Evolutionary conservation across 2,797 vertebrate species (phyloP), one percentile per base, ranked within the genome.

Genomic region (Sebastes trivittatus): DNA sequence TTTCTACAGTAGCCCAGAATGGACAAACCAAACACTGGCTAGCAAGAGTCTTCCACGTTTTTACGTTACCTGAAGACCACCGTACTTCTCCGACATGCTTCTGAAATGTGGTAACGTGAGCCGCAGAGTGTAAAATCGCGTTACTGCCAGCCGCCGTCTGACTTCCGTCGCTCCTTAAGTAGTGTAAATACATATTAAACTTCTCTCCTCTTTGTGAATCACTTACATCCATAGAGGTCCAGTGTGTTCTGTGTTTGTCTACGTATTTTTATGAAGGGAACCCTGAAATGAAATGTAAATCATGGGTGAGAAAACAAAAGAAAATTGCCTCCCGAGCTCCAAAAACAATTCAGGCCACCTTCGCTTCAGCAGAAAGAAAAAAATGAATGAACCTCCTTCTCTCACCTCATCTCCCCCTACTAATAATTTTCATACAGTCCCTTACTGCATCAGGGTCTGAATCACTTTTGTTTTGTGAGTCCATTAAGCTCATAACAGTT

Each of bases 401-500:
- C 25, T 29, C 14, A 18, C 23, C 14, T 42, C 14, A 25, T 29
- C 18, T 20, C 8, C 23, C 16, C 64, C 11, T 18, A 20, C 1
- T 27, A 30, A 54, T 62, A 3, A 9, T 56, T 77, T 69, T 58
- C 11, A 55, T 6, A 56, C 81, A 23, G 20, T 66, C 64, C 42
- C 68, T 65, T 55, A 6, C 52, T 32, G 68, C 38, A 49, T 54
- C 38, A 49, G n/a, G 7, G 10, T 70, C 49, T 77, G 61, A 82
- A 55, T 78, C 61, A 71, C 65, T 67, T 70, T 70, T n/a, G 30
- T 58, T 72, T 54, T 27, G 16, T 14, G 7, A 66, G 60, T 56
- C 62, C 60, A 74, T 75, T 29, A 36, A 55, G 72, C 69, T 77
- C 61, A 32, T 20, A 72, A 70, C 69, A 63, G 68, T 72, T 78